Conservation (phyloP, 1,140 invertebrate species). For the Chymomyza costata region DNA sequence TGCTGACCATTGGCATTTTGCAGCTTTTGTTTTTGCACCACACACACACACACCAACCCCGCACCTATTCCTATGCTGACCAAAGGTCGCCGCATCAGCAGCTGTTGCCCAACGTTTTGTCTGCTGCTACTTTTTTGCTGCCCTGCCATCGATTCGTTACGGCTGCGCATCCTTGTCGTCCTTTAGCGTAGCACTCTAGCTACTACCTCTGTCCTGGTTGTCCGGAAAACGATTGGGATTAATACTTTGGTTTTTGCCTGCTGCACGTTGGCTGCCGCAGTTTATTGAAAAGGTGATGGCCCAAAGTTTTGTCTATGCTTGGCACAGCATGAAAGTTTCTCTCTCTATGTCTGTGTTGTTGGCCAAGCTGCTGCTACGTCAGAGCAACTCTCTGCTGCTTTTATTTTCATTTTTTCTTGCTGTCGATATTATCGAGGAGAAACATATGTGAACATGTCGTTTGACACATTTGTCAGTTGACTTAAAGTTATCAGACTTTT, state of each 20-base stretch:
- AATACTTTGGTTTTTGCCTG: constrained; percentile 45
- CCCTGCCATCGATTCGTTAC: constrained; percentile 9
- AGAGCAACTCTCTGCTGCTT: constrained; percentile 4
- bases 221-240: constrained; percentile 60
- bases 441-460: constrained; percentile 70
- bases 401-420: constrained; percentile 1
- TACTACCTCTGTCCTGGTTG: too few species aligned
- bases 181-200: too few species aligned
- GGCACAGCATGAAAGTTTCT: constrained; percentile 28
- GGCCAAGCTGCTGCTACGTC: constrained; percentile 6
- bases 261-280: constrained; percentile 47
- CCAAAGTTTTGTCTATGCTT: constrained; percentile 49
- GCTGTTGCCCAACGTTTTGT: constrained; percentile 67
- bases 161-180: constrained; percentile 17
- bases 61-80: constrained; percentile 9
- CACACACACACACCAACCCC: constrained; percentile 1
- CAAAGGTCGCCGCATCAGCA: constrained; percentile 57
- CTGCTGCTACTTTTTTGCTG: constrained; percentile 39
- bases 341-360: constrained; percentile 22
- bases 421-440: constrained; percentile 65
- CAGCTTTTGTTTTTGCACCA: constrained; percentile 63
- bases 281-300: constrained; percentile 65
- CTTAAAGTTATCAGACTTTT: constrained; percentile 58
- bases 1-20: constrained; percentile 71
- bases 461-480: constrained; percentile 70